Percentiles rank a stretch among this genome's conserved stretches.
phyloP scores from a whole-genome alignment of 2,888 invertebrate species.

The Nyleta sp. region DNA sequence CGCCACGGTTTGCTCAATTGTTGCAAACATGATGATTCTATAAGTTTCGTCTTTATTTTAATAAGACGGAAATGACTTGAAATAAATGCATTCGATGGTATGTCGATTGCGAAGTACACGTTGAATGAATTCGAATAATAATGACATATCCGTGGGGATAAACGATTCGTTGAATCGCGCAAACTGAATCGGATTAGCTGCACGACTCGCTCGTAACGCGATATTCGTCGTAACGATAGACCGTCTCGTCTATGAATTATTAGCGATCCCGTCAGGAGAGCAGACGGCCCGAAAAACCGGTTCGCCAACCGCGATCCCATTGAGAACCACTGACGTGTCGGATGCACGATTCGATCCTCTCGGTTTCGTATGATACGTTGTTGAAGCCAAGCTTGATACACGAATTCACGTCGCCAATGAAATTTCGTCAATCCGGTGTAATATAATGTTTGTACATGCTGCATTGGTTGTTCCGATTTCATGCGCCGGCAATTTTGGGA shows the following conservation, averaged over 20 bases:
- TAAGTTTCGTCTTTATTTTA: no score
- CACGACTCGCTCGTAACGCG: slow-evolving; percentile 65
- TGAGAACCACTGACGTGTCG: slow-evolving; percentile 50
- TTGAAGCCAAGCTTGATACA: slow-evolving; percentile 8
- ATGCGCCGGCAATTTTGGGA: no score
- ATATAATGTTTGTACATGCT: slow-evolving; percentile 6
- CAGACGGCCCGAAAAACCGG: slow-evolving; percentile 58
- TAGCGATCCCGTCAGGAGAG: slow-evolving; percentile 56
- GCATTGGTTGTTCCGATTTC: slow-evolving; percentile 41
- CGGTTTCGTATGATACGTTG: slow-evolving; percentile 32
- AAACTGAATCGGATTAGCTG: slow-evolving; percentile 43
- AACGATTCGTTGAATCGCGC: slow-evolving; percentile 21
- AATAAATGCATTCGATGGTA: no score
- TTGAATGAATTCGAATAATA: no score
- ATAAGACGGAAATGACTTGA: no score
- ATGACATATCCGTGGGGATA: slow-evolving; percentile 4
- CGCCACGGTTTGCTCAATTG: no score
- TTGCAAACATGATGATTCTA: no score
- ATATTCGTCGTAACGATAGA: slow-evolving; percentile 55
- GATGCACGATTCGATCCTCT: slow-evolving; percentile 41
- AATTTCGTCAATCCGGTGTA: no score
- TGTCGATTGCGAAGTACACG: no score
- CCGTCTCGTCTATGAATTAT: slow-evolving; percentile 59
- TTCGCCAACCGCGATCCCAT: slow-evolving; percentile 38
- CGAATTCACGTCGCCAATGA: slow-evolving; percentile 29